Base-by-base conservation (phyloP, 2,113 vertebrate species). In the Urocynchramus pylzowi region DNA sequence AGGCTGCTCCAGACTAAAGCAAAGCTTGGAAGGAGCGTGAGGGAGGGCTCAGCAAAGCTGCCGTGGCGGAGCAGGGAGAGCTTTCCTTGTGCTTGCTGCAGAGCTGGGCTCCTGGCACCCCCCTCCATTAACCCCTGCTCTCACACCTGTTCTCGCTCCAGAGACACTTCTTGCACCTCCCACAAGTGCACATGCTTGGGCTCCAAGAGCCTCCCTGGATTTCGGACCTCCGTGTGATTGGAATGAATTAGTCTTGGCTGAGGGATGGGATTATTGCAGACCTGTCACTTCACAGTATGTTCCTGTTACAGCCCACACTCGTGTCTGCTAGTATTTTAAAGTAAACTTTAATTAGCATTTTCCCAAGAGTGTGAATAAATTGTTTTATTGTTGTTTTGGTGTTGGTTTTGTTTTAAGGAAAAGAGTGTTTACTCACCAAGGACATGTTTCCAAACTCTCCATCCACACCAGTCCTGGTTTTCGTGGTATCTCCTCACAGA, bases 241-340 rank as follows among this genome's bases (percentile, higher is more conserved):
- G 79, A 93, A 92, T 92, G 93, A 81, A 80, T 97, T 96, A 86
- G 76, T 71, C 80, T 95, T 96, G 95, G 92, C 96, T 93, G 90
- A 92, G 73, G 85, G 73, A 94, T 56, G 83, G 92, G 85, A 95
- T 96, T 92, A 93, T 90, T 92, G 92, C 92, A 97, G 93, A 97
- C 96, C 96, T 97, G 96, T 96, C 96, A 97, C 69, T 97, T 97
- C 92, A 96, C 95, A 97, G 96, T 24, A 94, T 96, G 93, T 97
- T 97, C 95, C 93, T 92, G 96, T 94, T 97, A 95, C 96, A 94
- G 95, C 96, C 96, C 93, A 97, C 96, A 97, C 93, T 93, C 69
- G 0, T 97, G 95, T 96, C 95, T 97, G 95, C 93, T 96, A 90
- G 96, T 93, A 95, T 97, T 93, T 96, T 93, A 94, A 96, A 96